Evolutionary conservation across 92 coral and sea anemone genomes (phyloP), one percentile per base, ranked within the genome.

Genomic region (Zoanthus sociatus): DNA sequence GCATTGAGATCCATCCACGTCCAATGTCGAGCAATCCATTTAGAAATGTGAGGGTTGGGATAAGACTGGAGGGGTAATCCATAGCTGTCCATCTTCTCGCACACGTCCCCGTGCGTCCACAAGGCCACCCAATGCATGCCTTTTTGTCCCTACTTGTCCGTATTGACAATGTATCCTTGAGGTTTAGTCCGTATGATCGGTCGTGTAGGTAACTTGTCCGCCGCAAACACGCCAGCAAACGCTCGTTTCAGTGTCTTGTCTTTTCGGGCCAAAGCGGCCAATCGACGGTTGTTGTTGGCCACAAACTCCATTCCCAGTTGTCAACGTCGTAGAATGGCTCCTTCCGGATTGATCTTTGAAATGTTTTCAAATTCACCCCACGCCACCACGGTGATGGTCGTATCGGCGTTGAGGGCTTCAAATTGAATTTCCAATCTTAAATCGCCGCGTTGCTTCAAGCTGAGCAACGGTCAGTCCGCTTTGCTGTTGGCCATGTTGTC

Each of bases 91-190:
- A 42, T 42, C 1, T 11, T 73, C 16, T 73, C 77, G 30, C 77
- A 73, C 5, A 17, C 53, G 14, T 44, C 31, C 2, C 17, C 53
- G 16, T 37, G 2, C 21, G 56, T 73, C 77, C 54, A 73, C 6
- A 73, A 9, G 30, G 77, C 77, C 44, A 73, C 44, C 77, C 77
- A 73, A 20, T 73, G 77, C 14, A 21, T 10, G 9, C 77, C 77
- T 4, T 53, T 30, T 16, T 42, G 2, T 6, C 20, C 10, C 1
- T 0, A 1, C 1, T 7, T 16, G 0, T 61, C 68, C 6, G 68
- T 61, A 0, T 61, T 61, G 5, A 61, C 68, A 9, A 61, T 61
- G 26, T 61, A 61, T 0, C 21, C 68, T 61, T 61, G 68, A 0
- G 68, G 68, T 13, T 13, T 58, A 1, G 14, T 58, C 16, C 2